Evolutionary conservation across 2,113 vertebrate genomes (phyloP), one percentile per base, ranked within the genome.

Genomic region (Tympanuchus pallidicinctus): DNA sequence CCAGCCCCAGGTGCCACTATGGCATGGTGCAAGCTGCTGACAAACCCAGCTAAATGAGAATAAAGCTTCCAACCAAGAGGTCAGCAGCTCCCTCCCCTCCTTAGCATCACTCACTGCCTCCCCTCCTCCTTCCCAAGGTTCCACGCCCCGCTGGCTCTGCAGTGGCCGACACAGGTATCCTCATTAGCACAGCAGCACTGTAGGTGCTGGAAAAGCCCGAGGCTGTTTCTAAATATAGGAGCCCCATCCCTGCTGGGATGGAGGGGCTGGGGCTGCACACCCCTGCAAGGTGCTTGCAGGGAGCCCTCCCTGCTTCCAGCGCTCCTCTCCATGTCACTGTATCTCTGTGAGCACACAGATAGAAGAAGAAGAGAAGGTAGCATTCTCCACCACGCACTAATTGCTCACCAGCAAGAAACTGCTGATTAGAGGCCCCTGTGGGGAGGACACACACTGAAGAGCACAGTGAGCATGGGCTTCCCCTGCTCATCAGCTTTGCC

Each of bases 181-280:
- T 92, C 92, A 47, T 77, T 45, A 79, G 85, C 48, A 71, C 88
- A 65, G 85, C 74, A 8, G 19, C 74, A 21, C 72, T 1, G 10
- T 0, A 19, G 66, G 27, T 30, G 48, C 76, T 3, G 7, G 73
- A 72, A 88, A 64, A 87, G 27, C 82, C 81, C 38, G 20, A 34
- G 40, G 63, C 52, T 36, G 72, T 45, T 82, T 77, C 93, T 92
- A 93, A 94, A 93, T 52, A 66, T 57, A 89, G 82, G 28, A 69
- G 69, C 43, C 47, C 65, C 86, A 56, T 83, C 57, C 91, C 91
- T 45, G 83, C 76, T 43, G 15, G 52, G 52, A 16, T 54, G 50
- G 86, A 42, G 57, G 87, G 32, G 78, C 71, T 52, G 54, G 65
- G 85, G 76, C 48, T 96, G 25, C 34, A 66, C 48, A 6, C 7